Conservation (phyloP, 2,113 vertebrate species). For the Alectura lathami region DNA sequence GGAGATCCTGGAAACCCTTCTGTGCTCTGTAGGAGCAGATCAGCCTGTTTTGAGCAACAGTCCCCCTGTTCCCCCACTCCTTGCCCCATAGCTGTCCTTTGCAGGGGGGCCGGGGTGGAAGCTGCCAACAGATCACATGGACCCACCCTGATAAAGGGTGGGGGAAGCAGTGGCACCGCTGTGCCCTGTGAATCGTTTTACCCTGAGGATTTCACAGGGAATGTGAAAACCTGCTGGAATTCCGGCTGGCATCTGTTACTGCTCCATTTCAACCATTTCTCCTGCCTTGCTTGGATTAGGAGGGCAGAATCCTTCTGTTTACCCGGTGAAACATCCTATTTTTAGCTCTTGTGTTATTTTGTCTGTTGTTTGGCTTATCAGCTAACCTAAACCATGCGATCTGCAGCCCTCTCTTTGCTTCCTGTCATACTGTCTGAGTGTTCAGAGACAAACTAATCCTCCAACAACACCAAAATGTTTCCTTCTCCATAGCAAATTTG, state of each 20-base stretch:
- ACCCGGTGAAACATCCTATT: background rate
- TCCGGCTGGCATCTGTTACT: background rate
- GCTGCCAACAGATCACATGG: background rate
- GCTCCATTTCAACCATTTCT: background rate
- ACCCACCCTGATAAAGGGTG: accelerated
- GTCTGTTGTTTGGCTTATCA: background rate
- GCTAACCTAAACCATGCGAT: background rate
- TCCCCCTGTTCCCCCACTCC: accelerated
- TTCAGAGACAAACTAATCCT: background rate
- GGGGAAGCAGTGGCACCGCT: background rate
- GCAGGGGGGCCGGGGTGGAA: background rate
- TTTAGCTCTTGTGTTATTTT: background rate
- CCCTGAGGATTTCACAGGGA: background rate
- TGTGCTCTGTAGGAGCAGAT: accelerated
- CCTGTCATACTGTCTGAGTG: background rate
- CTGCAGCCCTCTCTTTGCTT: background rate
- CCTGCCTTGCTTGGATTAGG: background rate
- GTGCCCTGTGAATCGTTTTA: background rate
- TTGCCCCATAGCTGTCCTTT: background rate
- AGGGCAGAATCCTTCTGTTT: background rate
- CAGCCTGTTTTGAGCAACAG: accelerated
- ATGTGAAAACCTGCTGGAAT: background rate
- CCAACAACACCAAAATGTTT: background rate
- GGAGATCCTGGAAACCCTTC: background rate
- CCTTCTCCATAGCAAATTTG: too few relatives aligned